phyloP scores from a whole-genome alignment of 35 echinoderm and acorn worm species.

The Ophioderma brevispina region DNA sequence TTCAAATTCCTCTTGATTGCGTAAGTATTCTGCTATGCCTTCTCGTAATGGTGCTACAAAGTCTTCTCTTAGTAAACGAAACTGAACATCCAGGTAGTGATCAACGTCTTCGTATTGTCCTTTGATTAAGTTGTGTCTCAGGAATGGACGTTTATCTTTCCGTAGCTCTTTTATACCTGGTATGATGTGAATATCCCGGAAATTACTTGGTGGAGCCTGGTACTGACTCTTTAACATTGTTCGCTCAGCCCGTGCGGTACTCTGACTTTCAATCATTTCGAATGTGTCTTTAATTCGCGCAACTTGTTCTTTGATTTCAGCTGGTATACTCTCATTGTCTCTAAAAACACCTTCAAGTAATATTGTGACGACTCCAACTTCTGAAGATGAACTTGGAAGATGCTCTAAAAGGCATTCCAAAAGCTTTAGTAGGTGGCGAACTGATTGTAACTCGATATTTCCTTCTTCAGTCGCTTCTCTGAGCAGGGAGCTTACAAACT shows the following conservation, averaged over 20 bases:
- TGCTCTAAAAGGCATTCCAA: background rate
- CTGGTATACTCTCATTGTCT: constrained; percentile 30
- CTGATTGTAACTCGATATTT: constrained; percentile 28
- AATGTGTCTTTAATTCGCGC: constrained; percentile 2
- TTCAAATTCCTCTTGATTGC: constrained; percentile 1
- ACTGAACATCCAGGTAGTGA: constrained; percentile 66
- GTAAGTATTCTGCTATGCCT: constrained; percentile 40
- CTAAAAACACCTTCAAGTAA: constrained; percentile 39
- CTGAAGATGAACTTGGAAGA: constrained; percentile 9
- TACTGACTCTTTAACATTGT: background rate
- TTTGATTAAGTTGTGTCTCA: constrained; percentile 17
- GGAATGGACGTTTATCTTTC: constrained; percentile 13
- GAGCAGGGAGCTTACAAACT: background rate
- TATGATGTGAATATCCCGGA: constrained; percentile 43
- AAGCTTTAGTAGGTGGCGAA: background rate
- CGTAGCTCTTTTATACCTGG: constrained; percentile 26
- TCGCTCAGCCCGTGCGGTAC: background rate
- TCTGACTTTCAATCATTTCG: constrained; percentile 17
- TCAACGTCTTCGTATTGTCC: constrained; percentile 40
- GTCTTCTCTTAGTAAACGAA: constrained; percentile 60
- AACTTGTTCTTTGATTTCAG: constrained; percentile 14
- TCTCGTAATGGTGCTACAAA: constrained; percentile 53
- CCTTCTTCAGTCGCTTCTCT: background rate
- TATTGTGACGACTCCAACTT: constrained; percentile 37
- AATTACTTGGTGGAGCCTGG: constrained; percentile 52